These are phyloP conservation scores for Temnothorax ravouxi DNA, from an alignment of 2,888 invertebrate genomes.

Conservation along the genomic window DNA sequence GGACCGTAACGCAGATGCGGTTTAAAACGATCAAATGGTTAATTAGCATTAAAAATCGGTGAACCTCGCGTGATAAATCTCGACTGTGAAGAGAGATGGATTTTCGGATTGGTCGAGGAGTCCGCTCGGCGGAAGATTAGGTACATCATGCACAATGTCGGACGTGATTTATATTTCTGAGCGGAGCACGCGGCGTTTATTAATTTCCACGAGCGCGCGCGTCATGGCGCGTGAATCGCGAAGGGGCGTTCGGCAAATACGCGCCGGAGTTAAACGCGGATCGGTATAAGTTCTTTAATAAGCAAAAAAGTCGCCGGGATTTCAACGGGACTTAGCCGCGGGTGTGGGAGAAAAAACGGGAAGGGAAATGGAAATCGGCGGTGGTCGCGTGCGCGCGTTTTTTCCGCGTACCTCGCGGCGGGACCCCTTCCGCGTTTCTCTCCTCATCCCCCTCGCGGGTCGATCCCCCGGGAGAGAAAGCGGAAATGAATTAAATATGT, in stretches of 20 bases:
- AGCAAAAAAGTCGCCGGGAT: slow-evolving; percentile 44
- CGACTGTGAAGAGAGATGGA: background rate
- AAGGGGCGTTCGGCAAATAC: background rate
- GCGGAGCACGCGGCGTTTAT: slow-evolving; percentile 16
- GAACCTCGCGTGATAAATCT: slow-evolving; percentile 7
- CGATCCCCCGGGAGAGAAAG: slow-evolving; percentile 57
- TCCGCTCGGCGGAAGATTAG: background rate
- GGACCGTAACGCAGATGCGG: background rate
- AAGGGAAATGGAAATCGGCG: slow-evolving; percentile 6
- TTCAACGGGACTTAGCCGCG: slow-evolving; percentile 61
- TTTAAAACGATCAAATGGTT: background rate
- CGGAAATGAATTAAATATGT: slow-evolving; percentile 73
- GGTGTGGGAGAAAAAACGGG: slow-evolving; percentile 25
- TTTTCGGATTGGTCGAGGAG: background rate
- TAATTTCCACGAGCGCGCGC: slow-evolving; percentile 36
- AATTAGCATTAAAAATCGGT: slow-evolving; percentile 19
- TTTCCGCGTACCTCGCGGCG: slow-evolving; percentile 47
- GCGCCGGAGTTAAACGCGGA: background rate
- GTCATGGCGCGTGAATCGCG: slow-evolving; percentile 28
- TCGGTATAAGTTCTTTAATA: slow-evolving; percentile 44
- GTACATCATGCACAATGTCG: slow-evolving; percentile 17
- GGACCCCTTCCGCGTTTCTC: background rate
- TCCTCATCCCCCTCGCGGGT: background rate
- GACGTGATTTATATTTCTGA: slow-evolving; percentile 39
- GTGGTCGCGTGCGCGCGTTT: slow-evolving; percentile 24